Evolutionary conservation across 1,140 invertebrate species (phyloP), one percentile per base, ranked within the genome.

Genomic region (Drosophila kanapiae): DNA sequence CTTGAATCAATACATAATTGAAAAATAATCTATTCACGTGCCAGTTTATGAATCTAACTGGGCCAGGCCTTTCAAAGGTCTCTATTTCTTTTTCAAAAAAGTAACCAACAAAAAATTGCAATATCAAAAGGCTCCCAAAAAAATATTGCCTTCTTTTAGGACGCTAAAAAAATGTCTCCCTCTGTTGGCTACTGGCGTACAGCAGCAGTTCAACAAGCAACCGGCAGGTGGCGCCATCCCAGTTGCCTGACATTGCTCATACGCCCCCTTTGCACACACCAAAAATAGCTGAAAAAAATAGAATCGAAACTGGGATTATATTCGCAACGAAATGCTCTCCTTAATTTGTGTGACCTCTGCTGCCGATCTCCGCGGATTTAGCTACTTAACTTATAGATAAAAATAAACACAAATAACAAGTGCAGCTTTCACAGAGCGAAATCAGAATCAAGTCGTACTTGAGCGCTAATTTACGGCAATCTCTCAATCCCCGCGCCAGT

Each of bases 361-460:
- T 58, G 43, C 59, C 59, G 53, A 68, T 71, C 60, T 54, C 10
- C 27, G 53, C 60, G 62, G 80, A 61, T 77, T 74, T 63, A 83
- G 67, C 63, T 87, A 70, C 72, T 78, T 78, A 78, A 65, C 70
- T 78, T 54, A 51, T 54, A 58, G 51, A 77, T 67, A 79, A 58
- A 71, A 54, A 78, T 53, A 61, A 59, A 60, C 37, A 27, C 53
- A 27, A 58, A 31, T 51, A 51, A 33, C 43, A 51, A 60, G 37
- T 49, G 37, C 69, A 71, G 69, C 35, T 40, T 58, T 72, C 67
- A 40, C 67, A 42, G 27, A 60, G 23, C 40, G n/a, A 86, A 86
- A 76, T 68, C 69, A 64, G 62, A 79, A 79, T 78, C 78, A 85
- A 82, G 82, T 90, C 62, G 85, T 76, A 90, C 85, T 90, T 90